Conservation (phyloP, 2,797 vertebrate species). For the Chloroceryle inda region DNA sequence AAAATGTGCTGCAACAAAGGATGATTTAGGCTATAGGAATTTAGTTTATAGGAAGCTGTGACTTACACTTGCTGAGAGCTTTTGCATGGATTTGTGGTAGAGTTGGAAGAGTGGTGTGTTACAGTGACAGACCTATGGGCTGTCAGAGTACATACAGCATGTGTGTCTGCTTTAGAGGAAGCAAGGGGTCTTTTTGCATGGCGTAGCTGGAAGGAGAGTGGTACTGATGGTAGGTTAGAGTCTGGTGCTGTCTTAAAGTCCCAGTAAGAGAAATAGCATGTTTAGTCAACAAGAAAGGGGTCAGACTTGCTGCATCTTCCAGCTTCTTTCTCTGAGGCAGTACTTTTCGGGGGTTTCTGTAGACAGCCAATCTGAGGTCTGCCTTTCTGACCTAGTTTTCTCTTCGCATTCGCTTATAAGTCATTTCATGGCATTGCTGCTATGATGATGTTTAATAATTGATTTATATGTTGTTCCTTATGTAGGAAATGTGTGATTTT, state of each 20-base stretch:
- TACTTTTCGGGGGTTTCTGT: not conserved
- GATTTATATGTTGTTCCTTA: not conserved
- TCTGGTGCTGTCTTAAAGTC: not conserved
- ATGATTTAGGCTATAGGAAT: not conserved
- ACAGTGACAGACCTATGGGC: rapidly evolving
- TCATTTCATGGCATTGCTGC: not conserved
- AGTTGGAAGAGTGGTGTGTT: not conserved
- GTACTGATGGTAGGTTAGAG: not conserved
- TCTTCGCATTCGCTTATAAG: not conserved
- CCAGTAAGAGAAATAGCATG: not conserved
- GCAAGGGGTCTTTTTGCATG: not conserved
- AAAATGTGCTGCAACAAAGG: not conserved
- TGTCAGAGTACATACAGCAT: not conserved
- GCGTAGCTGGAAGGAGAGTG: not conserved
- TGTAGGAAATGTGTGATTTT: not conserved
- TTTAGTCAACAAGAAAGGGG: not conserved
- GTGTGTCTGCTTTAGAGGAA: not conserved
- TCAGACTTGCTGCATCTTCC: not conserved
- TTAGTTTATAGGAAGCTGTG: not conserved
- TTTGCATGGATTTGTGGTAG: not conserved
- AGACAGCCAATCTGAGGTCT: not conserved
- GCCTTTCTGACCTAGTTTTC: not conserved
- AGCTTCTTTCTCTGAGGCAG: not conserved
- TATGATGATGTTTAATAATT: not conserved
- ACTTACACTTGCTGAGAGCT: not conserved